Evolutionary conservation across 2,888 invertebrate species (phyloP), one percentile per base, ranked within the genome.

Genomic region (Volucella bombylans): DNA sequence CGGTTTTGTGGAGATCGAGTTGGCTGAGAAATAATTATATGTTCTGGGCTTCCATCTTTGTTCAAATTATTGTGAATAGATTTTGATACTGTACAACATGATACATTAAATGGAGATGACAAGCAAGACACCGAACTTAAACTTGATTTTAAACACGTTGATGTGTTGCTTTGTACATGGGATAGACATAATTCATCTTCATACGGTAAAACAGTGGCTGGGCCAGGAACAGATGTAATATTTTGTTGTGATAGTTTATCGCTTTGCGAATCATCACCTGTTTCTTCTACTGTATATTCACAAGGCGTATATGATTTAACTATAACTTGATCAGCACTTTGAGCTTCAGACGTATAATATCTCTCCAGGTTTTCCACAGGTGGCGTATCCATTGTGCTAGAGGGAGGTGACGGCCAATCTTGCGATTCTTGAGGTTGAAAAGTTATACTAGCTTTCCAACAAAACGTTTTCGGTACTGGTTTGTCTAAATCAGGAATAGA

Each of bases 401-500:
- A 95, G 9, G 96, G 96, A 0, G 96, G 95, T 52, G 96, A 96
- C 0, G 96, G 96, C 96, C 96, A 96, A 87, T 95, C 95, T 87
- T 96, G 95, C 8, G 95, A 95, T 87, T 95, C 95, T 90, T 95
- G 95, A 11, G 94, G 94, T 87, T 91, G 91, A 54, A 91, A 90
- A 2, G 91, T 89, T 87, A 90, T 89, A 55, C 90, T 90, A 2
- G 90, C 90, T 78, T 91, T 91, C 92, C 92, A 92, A 81, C 91
- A 91, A 72, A 92, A 92, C 0, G 90, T 89, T 81, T 92, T 92
- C 3, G 92, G 91, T 11, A 91, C 90, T 0, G 91, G 90, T 47
- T 90, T 90, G 86, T 91, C 90, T 39, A 91, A 82, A 72, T 91
- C 93, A 0, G 91, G 91, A 88, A 90, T 90, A 57, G 86, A 87